Base-by-base conservation (phyloP, 2,797 vertebrate genomes). In the Pampus argenteus region DNA sequence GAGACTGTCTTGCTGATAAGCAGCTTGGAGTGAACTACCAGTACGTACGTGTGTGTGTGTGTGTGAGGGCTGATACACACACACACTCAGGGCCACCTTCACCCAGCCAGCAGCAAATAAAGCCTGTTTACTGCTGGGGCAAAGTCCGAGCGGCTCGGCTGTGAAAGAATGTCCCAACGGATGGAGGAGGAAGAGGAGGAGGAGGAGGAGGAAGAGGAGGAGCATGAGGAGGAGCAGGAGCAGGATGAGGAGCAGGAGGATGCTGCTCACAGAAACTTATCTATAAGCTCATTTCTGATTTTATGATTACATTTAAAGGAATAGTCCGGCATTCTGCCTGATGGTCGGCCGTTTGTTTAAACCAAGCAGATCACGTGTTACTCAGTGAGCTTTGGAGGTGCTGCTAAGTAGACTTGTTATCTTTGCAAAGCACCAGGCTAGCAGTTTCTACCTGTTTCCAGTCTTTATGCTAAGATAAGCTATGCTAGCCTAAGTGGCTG, bases 121-220 rank as follows among this genome's bases (percentile, higher is more conserved):
- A 91, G 91, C 85, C 86, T 94, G 92, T 94, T 94, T 95, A 93
- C 93, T 76, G 89, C 59, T 47, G 86, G 93, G 93, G 89, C 93
- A 93, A 94, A 95, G 94, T 92, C 87, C 84, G 79, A 90, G 84
- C 34, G 48, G 81, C 83, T 88, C 66, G 52, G 18, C 89, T 92
- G 91, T 94, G 92, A 92, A 94, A 93, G 94, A 94, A 95, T 95
- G 93, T 91, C 76, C 70, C 76, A 76, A 64, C 47, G 90, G 78
- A 70, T 76, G 84, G 86, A 78, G 81, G 90, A 80, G 44, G 71
- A 74, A 18, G 65, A 28, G 25, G 60, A 25, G 23, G 61, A 23
- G 56, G 22, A 22, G 76, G 74, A 40, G 61, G 9, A 22, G 48
- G 40, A 25, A 22, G 45, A 9, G 56, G 59, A 79, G 74, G 76